Base-by-base conservation (phyloP, 1,140 invertebrate genomes). In the Colletes gigas region DNA sequence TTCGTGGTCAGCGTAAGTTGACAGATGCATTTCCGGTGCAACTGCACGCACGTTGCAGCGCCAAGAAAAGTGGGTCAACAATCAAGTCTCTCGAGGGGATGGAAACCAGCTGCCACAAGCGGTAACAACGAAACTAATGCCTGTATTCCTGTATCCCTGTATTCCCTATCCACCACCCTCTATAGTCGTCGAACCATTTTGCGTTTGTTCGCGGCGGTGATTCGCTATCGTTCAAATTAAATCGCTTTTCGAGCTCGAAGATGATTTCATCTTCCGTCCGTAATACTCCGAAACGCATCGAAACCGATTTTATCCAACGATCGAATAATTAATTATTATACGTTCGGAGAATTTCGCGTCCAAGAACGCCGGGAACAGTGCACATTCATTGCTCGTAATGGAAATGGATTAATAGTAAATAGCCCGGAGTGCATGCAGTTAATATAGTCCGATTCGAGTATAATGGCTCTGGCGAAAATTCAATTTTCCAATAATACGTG, bases 51-150 rank as follows among this genome's bases (percentile, higher is more conserved):
- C 14, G 44, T 50, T 17, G 17, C 12, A 15, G 17, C 44, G 9
- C 4, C 44, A 67, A 44, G 65, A 67, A 70, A 70, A 70, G 19
- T 70, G 30, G 68, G 68, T 70, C 68, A 55, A 55, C 68, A 52
- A 70, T 70, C 52, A 57, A 55, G 5, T 39, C 12, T 70, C 68
- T 70, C 68, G 68, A 15, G 47, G 30, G 68, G 8, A 2, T 19
- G 65, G 19, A 52, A 67, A 52, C 44, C 65, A 67, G 44, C 8
- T 50, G 44, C 8, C 17, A 21, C 65, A 15, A 39, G 6, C n/a
- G 41, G 17, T 41, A 41, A 1, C 60, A 17, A 41, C 15, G 60
- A 39, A 63, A 63, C 30, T 63, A 15, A 41, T 41, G 30, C 30
- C 39, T 63, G 30, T 63, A 63, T 63, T 17, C 60, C 60, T 30